Evolutionary conservation across 2,797 vertebrate species (phyloP).

Genomic region (Pseudochirops corinnae): DNA sequence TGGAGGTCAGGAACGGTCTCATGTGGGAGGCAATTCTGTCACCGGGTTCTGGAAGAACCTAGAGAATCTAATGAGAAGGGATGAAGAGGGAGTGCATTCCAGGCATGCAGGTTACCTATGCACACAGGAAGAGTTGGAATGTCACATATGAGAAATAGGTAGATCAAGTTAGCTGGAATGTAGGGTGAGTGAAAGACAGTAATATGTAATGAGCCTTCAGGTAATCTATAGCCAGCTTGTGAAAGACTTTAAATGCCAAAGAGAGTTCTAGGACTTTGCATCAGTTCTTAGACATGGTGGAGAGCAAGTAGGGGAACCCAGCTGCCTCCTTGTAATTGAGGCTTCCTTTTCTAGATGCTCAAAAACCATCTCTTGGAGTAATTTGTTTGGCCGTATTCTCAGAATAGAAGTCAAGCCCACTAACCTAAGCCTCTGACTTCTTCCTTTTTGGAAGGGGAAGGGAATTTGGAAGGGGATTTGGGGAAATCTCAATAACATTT

Average conservation of each 20-base stretch:
- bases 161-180: not conserved
- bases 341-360: not conserved
- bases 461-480: not conserved
- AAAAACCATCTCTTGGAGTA: not conserved
- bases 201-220: not conserved
- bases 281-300: not conserved
- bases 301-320: not conserved
- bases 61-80: not conserved
- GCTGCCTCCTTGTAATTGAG: not conserved
- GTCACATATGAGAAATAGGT: not conserved
- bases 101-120: not conserved
- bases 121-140: not conserved
- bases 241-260: not conserved
- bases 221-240: not conserved
- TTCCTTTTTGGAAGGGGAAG: not conserved
- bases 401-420: not conserved
- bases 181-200: not conserved
- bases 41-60: not conserved
- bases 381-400: not conserved
- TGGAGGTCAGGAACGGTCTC: not conserved
- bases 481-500: not conserved
- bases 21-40: not conserved
- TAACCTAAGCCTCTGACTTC: not conserved
- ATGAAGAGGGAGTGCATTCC: not conserved
- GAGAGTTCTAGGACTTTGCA: not conserved